Conservation (phyloP, 2,797 vertebrate genomes). For the Paramormyrops hopkinsi region DNA sequence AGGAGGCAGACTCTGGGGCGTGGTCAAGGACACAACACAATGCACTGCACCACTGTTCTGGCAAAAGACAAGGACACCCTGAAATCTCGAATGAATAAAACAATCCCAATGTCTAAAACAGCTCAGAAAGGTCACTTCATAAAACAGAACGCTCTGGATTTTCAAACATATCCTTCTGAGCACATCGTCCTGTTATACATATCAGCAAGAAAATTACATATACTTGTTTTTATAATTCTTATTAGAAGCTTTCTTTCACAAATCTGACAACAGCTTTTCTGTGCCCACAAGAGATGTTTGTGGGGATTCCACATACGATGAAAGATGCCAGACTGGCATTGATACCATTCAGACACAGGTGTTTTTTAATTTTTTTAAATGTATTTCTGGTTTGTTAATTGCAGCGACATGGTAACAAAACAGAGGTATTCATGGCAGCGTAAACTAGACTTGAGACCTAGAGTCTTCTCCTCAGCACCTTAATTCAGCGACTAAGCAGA, state of each 20-base stretch:
- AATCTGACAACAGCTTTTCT: background rate
- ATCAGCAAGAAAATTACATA: background rate
- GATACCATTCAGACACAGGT: background rate
- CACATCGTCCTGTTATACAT: background rate
- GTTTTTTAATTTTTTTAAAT: background rate
- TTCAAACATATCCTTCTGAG: background rate
- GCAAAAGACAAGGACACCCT: background rate
- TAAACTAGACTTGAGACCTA: background rate
- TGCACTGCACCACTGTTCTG: slow-evolving; percentile 37
- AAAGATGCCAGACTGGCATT: background rate
- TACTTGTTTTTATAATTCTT: background rate
- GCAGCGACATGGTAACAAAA: background rate
- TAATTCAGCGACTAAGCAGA: background rate
- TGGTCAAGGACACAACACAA: slow-evolving; percentile 45
- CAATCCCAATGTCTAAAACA: background rate
- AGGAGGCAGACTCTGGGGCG: slow-evolving; percentile 21
- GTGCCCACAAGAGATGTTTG: background rate
- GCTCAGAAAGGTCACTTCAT: background rate
- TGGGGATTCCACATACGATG: background rate
- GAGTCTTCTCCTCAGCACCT: background rate
- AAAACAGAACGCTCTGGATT: background rate
- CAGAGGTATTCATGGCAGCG: background rate
- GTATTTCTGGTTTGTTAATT: background rate
- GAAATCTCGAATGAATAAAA: background rate
- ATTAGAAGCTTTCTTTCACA: background rate